Evolutionary conservation across 1,140 invertebrate genomes (phyloP).

Genomic region (Hylyphantes graminicola): DNA sequence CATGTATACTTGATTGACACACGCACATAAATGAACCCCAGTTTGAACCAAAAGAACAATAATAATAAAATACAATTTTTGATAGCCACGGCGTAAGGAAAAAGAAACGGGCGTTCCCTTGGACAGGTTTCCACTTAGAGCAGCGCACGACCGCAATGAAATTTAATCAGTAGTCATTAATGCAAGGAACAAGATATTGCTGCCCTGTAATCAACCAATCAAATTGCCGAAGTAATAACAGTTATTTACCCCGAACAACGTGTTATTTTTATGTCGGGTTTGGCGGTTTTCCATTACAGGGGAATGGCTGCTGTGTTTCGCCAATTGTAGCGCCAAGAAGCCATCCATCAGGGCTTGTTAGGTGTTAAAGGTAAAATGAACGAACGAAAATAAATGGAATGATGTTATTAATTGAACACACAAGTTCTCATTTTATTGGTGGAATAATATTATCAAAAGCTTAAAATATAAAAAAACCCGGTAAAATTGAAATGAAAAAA

Average conservation of each 20-base stretch:
- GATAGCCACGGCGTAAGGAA: conserved; percentile 10
- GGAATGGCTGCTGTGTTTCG: conserved; percentile 14
- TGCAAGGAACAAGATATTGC: conserved; percentile 42
- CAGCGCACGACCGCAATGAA: conserved; percentile 44
- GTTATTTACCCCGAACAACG: conserved; percentile 32
- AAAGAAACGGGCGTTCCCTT: conserved; percentile 27
- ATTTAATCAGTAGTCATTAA: conserved; percentile 53
- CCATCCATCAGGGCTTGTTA: no score
- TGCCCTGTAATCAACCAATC: conserved; percentile 57
- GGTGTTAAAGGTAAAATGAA: no score
- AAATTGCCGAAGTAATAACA: conserved; percentile 32
- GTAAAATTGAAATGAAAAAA: no score
- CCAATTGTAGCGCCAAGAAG: conserved; percentile 12
- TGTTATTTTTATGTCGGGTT: conserved; percentile 19
- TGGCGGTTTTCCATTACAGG: conserved; percentile 14
- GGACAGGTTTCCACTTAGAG: conserved; percentile 22
- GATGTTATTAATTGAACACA: no score
- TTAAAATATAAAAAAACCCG: no score
- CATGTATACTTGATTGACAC: conserved; percentile 11
- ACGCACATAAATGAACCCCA: neutral
- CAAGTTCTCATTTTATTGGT: no score
- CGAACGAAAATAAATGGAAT: no score
- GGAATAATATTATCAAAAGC: no score
- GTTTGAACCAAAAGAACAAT: neutral
- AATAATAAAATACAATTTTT: conserved; percentile 14